These are phyloP conservation scores for Brachypteracias leptosomus DNA, from an alignment of 2,113 vertebrate genomes.

Conservation along the genomic window DNA sequence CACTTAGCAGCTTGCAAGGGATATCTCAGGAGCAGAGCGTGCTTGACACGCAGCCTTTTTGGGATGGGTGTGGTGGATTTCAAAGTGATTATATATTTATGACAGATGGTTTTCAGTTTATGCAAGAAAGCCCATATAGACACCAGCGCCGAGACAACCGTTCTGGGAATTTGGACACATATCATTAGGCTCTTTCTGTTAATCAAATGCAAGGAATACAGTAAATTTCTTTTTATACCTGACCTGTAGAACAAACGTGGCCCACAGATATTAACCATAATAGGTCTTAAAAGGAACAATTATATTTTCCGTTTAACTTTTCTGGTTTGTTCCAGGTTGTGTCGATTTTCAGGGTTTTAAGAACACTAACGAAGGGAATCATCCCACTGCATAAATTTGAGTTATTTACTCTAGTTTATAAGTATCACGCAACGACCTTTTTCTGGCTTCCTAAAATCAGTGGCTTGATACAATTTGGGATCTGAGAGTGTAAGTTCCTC, in stretches of 20 bases:
- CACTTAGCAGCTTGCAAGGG: slow-evolving; percentile 41
- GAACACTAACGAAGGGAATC: neutral
- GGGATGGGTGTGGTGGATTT: slow-evolving; percentile 2
- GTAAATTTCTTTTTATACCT: neutral
- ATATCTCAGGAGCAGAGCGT: slow-evolving; percentile 8
- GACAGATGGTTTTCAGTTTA: slow-evolving; percentile 25
- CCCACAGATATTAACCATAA: neutral
- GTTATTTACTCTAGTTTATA: slow-evolving; percentile 59
- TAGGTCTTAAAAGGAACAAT: neutral
- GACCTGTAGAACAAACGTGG: neutral
- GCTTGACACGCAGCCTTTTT: neutral
- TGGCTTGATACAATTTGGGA: slow-evolving; percentile 54
- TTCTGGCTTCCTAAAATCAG: slow-evolving; percentile 54
- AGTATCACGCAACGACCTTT: slow-evolving; percentile 45
- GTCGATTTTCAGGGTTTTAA: slow-evolving; percentile 4
- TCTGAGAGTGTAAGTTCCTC: slow-evolving; percentile 23
- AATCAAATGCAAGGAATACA: neutral
- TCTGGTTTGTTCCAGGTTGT: slow-evolving; percentile 21
- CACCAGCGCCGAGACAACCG: neutral
- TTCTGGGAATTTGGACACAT: neutral
- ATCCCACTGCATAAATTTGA: slow-evolving; percentile 3
- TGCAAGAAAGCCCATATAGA: neutral
- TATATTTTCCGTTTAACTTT: slow-evolving; percentile 47
- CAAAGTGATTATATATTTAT: neutral
- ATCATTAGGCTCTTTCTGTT: slow-evolving; percentile 6